A percentile compares a stretch with the other conserved stretches of the same genome.
phyloP scores from a whole-genome alignment of 2,888 invertebrate genomes.

The Drosophila austrosaltans region DNA sequence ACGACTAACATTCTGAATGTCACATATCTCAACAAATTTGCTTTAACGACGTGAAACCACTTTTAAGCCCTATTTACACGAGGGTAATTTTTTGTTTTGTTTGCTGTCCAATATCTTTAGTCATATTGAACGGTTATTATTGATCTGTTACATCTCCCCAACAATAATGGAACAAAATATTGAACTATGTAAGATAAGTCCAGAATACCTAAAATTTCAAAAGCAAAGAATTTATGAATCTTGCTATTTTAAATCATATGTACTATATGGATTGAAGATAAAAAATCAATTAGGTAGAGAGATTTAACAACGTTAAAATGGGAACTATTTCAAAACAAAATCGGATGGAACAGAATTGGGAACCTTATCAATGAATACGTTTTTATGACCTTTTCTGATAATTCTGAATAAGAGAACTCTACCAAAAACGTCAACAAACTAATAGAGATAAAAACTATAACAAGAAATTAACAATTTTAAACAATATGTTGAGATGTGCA shows the following conservation, averaged over 20 bases:
- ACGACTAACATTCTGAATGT: neutral
- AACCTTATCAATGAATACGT: neutral
- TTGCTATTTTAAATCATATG: neutral
- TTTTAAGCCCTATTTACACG: constrained; percentile 5
- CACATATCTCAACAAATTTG: neutral
- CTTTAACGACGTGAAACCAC: constrained; percentile 1
- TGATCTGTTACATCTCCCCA: neutral
- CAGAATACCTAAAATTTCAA: neutral
- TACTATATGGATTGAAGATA: neutral
- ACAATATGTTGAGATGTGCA: constrained; percentile 14
- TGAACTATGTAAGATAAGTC: neutral
- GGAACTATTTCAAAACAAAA: neutral
- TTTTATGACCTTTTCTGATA: neutral
- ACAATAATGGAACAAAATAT: neutral
- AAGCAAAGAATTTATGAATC: neutral
- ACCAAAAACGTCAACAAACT: neutral
- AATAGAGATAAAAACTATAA: neutral
- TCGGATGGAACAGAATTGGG: neutral
- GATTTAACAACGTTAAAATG: neutral
- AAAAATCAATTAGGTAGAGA: neutral
- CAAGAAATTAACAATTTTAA: neutral
- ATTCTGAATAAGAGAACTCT: neutral
- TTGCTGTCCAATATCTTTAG: neutral
- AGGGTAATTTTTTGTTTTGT: neutral
- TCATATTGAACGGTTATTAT: neutral